Evolutionary conservation across 2,888 invertebrate genomes (phyloP), one percentile per base, ranked within the genome.

Genomic region (Aethes cnicana): DNA sequence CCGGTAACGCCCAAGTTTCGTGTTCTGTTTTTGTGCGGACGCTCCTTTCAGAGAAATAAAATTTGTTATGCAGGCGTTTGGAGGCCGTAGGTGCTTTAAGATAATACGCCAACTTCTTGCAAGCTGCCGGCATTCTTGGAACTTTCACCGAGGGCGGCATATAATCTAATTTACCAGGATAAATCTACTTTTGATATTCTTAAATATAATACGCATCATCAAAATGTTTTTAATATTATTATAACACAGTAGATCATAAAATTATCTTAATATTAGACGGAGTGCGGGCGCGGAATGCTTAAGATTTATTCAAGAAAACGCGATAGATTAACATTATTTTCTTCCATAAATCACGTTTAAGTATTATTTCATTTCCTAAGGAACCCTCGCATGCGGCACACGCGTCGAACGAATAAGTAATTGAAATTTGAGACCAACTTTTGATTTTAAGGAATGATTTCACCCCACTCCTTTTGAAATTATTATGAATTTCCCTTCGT

Each of bases 391-490:
- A 77, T 77, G 77, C 80, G 77, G 82, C 81, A 81, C 85, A 86
- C 83, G 86, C 86, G 81, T 86, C 80, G 81, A 75, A 79, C 84
- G 84, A 86, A 82, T 83, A 84, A 86, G 83, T 88, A 89, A 89
- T 89, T 89, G 88, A 88, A 88, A 86, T 86, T 81, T 79, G 79
- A 83, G 85, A 84, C 77, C 79, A 87, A 88, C 85, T 89, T 88
- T 85, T 82, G 85, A 87, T 88, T 89, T 86, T 79, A 78, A 74
- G 72, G 70, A 81, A 84, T 80, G 75, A 77, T 77, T 81, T 75
- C 81, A 73, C 81, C 84, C 81, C 65, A 65, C 64, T 75, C 69
- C 69, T 77, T 68, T 70, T 77, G 81, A 83, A 85, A 86, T 87
- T 82, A 84, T 86, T 86, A 86, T 84, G 83, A 83, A 82, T 84